Conservation (phyloP, 2,113 vertebrate species). For the Scopus umbretta region DNA sequence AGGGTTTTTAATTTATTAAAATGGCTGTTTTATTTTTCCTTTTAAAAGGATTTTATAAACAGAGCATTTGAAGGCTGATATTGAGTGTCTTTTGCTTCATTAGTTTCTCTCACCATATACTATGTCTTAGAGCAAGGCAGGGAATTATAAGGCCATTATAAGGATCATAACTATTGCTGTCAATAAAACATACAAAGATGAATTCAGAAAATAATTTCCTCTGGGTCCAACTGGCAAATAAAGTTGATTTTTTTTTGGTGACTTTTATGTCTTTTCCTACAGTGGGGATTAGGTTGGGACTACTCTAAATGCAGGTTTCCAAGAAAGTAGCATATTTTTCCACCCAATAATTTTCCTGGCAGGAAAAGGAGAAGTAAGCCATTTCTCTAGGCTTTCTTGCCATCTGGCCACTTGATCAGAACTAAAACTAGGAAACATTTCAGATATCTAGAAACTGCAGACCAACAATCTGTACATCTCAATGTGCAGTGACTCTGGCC, state of each 20-base stretch:
- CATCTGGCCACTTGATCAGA: background rate
- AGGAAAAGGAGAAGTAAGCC: background rate
- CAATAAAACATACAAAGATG: slow-evolving; percentile 35
- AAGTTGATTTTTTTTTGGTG: background rate
- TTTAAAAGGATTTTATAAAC: slow-evolving; percentile 41
- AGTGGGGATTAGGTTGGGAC: background rate
- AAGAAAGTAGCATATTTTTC: background rate
- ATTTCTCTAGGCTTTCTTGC: background rate
- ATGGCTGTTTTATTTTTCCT: slow-evolving; percentile 36
- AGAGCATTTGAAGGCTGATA: slow-evolving; percentile 17
- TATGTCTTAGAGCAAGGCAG: slow-evolving; percentile 18
- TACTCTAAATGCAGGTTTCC: background rate
- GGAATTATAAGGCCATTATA: slow-evolving; percentile 38
- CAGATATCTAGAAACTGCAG: background rate
- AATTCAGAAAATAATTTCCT: slow-evolving; percentile 19
- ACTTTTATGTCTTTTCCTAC: background rate
- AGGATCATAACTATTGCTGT: slow-evolving; percentile 9
- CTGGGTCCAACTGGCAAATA: background rate
- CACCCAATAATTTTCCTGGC: background rate
- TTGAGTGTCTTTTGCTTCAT: slow-evolving; percentile 16
- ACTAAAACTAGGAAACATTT: background rate
- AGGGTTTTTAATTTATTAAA: slow-evolving; percentile 42
- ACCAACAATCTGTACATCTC: background rate
- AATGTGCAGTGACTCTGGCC: background rate
- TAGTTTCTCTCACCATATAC: slow-evolving; percentile 27